These are phyloP conservation scores for Darevskia mixta DNA, from an alignment of 2,797 vertebrate species.

Conservation along the genomic window DNA sequence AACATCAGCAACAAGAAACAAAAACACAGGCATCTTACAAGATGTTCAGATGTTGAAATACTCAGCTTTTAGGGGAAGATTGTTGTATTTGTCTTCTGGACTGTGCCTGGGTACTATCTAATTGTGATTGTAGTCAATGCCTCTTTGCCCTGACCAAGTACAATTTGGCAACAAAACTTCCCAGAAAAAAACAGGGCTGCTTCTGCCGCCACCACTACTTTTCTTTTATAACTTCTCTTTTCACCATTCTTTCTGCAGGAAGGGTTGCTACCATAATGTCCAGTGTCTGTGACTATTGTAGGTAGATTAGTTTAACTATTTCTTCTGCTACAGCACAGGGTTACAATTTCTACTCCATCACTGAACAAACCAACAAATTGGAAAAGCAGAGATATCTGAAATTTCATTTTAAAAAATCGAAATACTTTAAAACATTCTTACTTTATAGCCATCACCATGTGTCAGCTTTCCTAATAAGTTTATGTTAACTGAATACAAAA, in stretches of 20 bases:
- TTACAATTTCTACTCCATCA: constrained; percentile 14
- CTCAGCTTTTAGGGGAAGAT: not conserved
- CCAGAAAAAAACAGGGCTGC: not conserved
- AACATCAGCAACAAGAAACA: constrained; percentile 35
- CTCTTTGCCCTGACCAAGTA: not conserved
- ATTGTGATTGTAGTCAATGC: not conserved
- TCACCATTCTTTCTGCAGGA: not conserved
- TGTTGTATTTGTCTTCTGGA: not conserved
- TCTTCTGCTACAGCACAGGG: constrained; percentile 7
- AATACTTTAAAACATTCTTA: constrained; percentile 87
- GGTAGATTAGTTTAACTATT: not conserved
- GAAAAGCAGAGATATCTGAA: constrained; percentile 76
- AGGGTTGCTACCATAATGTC: not conserved
- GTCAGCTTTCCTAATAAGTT: constrained; percentile 84
- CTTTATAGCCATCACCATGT: constrained; percentile 83
- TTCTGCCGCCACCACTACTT: not conserved
- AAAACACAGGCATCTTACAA: constrained; percentile 55
- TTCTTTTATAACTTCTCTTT: not conserved
- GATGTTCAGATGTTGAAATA: not conserved
- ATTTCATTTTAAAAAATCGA: constrained; percentile 83
- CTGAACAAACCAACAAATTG: constrained; percentile 53
- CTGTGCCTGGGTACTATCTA: not conserved
- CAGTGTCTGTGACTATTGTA: not conserved
- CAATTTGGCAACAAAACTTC: not conserved
- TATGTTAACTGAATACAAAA: constrained; percentile 93